A percentile compares a stretch with the other conserved stretches of the same genome.
Evolutionary conservation across 37 sponge, comb jelly and placozoan species (phyloP).

Genomic region (Oopsacas minuta): DNA sequence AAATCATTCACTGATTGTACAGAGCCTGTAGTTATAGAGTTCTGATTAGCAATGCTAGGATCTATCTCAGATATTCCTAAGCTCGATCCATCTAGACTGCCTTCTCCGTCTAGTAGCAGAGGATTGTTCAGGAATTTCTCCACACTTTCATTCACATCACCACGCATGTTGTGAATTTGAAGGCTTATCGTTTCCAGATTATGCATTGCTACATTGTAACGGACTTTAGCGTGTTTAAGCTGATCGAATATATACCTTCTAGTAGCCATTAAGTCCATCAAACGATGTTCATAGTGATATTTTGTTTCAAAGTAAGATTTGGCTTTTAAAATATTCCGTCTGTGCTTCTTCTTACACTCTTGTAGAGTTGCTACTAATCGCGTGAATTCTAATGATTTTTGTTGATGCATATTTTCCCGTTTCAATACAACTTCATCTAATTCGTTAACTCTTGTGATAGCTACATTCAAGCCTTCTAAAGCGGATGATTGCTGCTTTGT

Average conservation of each 20-base stretch:
- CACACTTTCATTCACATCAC: background rate
- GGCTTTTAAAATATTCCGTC: background rate
- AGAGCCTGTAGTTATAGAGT: background rate
- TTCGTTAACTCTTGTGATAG: background rate
- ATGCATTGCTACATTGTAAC: background rate
- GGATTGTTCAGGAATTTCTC: background rate
- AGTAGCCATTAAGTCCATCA: constrained; percentile 10
- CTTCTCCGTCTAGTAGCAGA: background rate
- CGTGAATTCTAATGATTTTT: background rate
- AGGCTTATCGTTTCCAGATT: constrained; percentile 17
- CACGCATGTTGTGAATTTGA: background rate
- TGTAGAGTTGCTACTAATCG: background rate
- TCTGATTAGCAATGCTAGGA: background rate
- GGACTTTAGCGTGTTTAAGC: background rate
- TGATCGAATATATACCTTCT: constrained; percentile 13
- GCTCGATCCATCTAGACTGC: background rate
- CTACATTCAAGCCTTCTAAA: background rate
- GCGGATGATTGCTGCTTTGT: background rate
- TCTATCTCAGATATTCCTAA: background rate
- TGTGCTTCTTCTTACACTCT: constrained; percentile 7
- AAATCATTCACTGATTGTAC: background rate
- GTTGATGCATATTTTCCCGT: constrained; percentile 11
- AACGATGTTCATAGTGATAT: constrained; percentile 6
- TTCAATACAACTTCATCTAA: constrained; percentile 13
- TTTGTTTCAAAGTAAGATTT: constrained; percentile 7